Percentiles rank a stretch among this genome's conserved stretches.
Conservation (phyloP, 2,113 vertebrate species). For the Perca flavescens region DNA sequence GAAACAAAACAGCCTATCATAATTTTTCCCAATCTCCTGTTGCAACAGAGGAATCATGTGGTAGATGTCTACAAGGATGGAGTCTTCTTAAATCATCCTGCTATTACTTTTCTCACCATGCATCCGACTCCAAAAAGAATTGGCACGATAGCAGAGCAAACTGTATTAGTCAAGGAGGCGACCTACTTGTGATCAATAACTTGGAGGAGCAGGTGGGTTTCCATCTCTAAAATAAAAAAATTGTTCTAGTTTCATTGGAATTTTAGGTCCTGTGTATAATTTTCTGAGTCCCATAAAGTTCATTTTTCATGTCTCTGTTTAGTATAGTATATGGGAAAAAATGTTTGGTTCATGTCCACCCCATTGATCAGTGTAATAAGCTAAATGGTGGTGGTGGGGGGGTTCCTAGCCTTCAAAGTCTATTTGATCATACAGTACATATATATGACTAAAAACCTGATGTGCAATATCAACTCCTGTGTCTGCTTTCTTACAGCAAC, state of each 20-base stretch:
- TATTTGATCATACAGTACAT: not conserved
- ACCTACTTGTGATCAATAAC: constrained; percentile 70
- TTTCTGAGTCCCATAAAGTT: not conserved
- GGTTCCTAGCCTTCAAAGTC: not conserved
- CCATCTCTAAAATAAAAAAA: not conserved
- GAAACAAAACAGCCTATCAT: not conserved
- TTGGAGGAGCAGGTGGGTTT: constrained; percentile 72
- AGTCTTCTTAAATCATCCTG: constrained; percentile 57
- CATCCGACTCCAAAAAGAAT: constrained; percentile 44
- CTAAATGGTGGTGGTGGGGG: not conserved
- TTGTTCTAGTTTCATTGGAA: no score
- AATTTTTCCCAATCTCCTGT: constrained; percentile 27
- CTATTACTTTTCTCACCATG: constrained; percentile 66
- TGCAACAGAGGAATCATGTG: constrained; percentile 71
- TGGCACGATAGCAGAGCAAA: constrained; percentile 71
- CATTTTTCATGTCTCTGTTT: not conserved
- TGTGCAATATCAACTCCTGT: not conserved
- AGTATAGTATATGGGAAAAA: not conserved
- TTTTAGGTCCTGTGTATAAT: not conserved
- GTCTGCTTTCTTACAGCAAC: constrained; percentile 44
- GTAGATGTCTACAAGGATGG: constrained; percentile 67
- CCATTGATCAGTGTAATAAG: not conserved
- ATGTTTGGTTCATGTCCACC: not conserved
- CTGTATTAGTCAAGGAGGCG: constrained; percentile 61
- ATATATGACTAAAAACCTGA: not conserved